Conservation (phyloP, 92 coral and sea anemone genomes). For the Palythoa caribaeorum region DNA sequence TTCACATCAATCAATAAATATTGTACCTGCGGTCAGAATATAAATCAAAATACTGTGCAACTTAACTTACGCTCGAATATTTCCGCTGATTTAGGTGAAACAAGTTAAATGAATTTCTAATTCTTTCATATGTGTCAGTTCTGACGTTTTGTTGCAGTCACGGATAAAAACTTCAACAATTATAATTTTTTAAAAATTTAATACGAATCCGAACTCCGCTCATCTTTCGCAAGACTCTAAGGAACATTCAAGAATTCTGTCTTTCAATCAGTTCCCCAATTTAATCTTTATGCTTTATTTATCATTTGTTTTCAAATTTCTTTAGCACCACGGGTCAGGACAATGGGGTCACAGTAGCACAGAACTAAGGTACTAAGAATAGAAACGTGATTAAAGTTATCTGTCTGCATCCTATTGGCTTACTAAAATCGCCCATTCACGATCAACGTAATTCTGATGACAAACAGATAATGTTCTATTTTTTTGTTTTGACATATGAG, state of each 20-base stretch:
- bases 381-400: constrained; percentile 40
- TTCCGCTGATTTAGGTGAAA: constrained; percentile 28
- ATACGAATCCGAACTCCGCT: not conserved
- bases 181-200: not conserved
- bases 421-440: constrained; percentile 4
- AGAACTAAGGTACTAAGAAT: constrained; percentile 16
- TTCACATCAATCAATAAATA: constrained; percentile 9
- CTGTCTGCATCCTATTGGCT: constrained; percentile 8
- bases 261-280: not conserved
- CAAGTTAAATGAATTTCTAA: constrained; percentile 28
- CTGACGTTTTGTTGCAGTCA: constrained; percentile 1
- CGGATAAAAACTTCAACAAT: not conserved
- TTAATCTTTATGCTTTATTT: not conserved
- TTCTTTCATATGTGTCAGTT: constrained; percentile 6
- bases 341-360: constrained; percentile 4
- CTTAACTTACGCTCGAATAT: constrained; percentile 4
- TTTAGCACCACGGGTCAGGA: constrained; percentile 8
- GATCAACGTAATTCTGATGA: constrained; percentile 41
- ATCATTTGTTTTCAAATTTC: not conserved
- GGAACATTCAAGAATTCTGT: too few relatives aligned
- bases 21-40: constrained; percentile 26
- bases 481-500: constrained; percentile 25
- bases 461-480: constrained; percentile 36
- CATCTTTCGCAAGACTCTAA: not conserved
- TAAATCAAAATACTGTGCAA: constrained; percentile 9